Base-by-base conservation (phyloP, 1,140 invertebrate genomes). In the Brachionus asplanchnoidis region DNA sequence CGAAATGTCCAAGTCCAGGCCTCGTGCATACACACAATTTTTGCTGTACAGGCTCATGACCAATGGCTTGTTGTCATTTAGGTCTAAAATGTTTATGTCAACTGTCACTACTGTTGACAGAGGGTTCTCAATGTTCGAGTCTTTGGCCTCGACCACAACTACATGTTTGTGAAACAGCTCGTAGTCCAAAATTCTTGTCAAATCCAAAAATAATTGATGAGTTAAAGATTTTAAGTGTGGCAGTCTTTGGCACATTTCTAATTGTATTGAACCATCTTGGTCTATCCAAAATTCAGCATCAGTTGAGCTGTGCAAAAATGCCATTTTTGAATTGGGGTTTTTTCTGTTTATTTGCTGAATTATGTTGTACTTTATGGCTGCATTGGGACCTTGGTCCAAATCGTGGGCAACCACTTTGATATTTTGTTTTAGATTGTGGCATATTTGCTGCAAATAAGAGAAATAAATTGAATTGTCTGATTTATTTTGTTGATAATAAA, bases 341-440 rank as follows among this genome's bases (percentile, higher is more conserved):
- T 77, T 77, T 46, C 73, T 44, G 14, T 77, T 46, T 77, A 77
- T 23, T 77, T 77, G 73, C 26, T 77, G 73, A 26, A 77, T 50
- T 36, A 82, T 65, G 36, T 14, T 82, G 12, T 82, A 82, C 9
- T 68, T 82, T 44, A 82, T 46, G 60, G 3, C 9, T 8, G 53
- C 8, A 36, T 82, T 82, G 12, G 4, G 2, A 5, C 26, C 65
- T 7, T 17, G 17, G 32, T 82, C 79, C 17, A 44, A 8, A 26
- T 82, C 79, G 40, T 28, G n/a, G 1, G 79, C 79, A 3, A 23
- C n/a, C 6, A 82, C 53, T 46, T 65, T 82, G 12, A 82, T 6
- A 1, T 20, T 82, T 65, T 23, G 17, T 9, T 36, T 65, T 20
- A 82, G 17, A 60, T 46, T 23, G 20, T 17, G 0, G 26, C 79